Base-by-base conservation (phyloP, 1,140 invertebrate genomes). In the Drosophila cardini region DNA sequence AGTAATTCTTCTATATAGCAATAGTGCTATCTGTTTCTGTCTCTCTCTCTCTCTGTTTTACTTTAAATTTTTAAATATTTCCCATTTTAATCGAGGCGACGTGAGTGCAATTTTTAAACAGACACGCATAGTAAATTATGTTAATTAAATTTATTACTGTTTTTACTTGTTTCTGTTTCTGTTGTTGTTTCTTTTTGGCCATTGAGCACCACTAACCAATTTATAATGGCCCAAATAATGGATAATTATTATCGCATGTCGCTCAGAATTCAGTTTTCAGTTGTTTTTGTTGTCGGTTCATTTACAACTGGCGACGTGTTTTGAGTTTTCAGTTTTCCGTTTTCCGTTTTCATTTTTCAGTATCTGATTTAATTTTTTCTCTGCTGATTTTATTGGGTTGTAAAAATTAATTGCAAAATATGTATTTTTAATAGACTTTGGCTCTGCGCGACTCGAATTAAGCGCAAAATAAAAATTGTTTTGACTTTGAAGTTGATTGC, bases 331-430 rank as follows among this genome's bases (percentile, higher is more conserved):
- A 8, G 6, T 6, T 26, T 40, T 21, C 2, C 10, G n/a, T 15
- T 42, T 43, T 11, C 43, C 10, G 56, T 46, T 34, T 57, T n/a
- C n/a, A n/a, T n/a, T n/a, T n/a, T n/a, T 32, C 58, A 57, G 30
- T 60, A 16, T 32, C 60, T 55, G 68, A 63, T 63, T 70, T 63
- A 32, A 71, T 40, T 38, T 55, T 48, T 46, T 56, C n/a, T 63
- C 42, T 26, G 21, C 2, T 2, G 21, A 4, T 26, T 26, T 26
- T 26, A 71, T 68, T 65, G 62, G 32, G 18, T 16, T 69, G 71
- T 61, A 61, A 73, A 61, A 73, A 38, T 73, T 53, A 73, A 73
- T 68, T 73, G 65, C 71, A 48, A 73, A 68, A 61, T 68, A 67
- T 65, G 69, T 72, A 56, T 42, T 65, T 72, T 72, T 72, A 72